phyloP scores from a whole-genome alignment of 2,113 vertebrate species.

The Daphoenositta chrysoptera region DNA sequence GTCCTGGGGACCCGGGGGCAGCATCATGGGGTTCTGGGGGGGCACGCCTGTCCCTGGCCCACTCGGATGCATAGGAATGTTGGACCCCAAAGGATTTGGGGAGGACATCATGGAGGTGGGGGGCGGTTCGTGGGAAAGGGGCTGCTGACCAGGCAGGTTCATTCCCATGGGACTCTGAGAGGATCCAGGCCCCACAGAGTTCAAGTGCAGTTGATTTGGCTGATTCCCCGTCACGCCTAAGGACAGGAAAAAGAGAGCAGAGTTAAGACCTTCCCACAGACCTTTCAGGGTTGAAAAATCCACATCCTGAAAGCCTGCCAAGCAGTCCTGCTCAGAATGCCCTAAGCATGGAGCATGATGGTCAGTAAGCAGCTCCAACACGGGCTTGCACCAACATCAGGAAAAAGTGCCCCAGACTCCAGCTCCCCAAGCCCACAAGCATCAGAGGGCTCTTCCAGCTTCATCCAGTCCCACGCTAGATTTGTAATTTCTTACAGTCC shows the following conservation, averaged over 20 bases:
- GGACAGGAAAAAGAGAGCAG: background rate
- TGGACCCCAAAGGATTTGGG: conserved; percentile 83
- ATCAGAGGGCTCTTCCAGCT: background rate
- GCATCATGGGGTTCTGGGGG: conserved; percentile 76
- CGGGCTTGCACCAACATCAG: background rate
- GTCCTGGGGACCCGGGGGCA: conserved; percentile 77
- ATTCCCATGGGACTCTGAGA: conserved; percentile 91
- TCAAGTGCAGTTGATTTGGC: conserved; percentile 83
- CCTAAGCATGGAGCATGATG: background rate
- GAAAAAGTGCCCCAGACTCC: background rate
- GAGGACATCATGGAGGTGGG: conserved; percentile 84
- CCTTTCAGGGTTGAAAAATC: background rate
- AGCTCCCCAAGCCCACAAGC: background rate
- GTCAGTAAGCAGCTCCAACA: background rate
- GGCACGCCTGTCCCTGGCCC: conserved; percentile 71
- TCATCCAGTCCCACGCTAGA: background rate
- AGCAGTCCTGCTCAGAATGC: background rate
- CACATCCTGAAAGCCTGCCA: background rate
- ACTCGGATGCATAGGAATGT: conserved; percentile 84
- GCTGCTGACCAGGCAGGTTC: conserved; percentile 84
- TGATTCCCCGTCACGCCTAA: conserved; percentile 82
- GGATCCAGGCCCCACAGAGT: conserved; percentile 79
- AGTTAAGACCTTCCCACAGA: background rate
- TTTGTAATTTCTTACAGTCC: background rate
- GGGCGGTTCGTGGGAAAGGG: conserved; percentile 85